Conservation (phyloP, 2,888 invertebrate genomes). For the Liodrosophila aerea region DNA sequence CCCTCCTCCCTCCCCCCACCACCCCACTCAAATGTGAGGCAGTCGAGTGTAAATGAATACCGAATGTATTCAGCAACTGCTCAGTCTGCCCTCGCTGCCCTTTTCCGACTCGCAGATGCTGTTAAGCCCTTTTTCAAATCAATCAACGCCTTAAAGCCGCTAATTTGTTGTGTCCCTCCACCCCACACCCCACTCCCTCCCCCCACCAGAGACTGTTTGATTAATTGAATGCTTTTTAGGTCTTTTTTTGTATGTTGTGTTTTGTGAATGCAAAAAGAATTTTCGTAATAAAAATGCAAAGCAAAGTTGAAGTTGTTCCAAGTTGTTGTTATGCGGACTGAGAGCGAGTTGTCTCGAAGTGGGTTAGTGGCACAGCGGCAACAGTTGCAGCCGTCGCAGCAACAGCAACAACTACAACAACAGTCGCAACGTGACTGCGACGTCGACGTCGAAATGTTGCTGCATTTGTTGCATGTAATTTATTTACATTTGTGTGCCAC, state of each 20-base stretch:
- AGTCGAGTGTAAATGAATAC: conserved; percentile 52
- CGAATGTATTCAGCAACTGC: conserved; percentile 1
- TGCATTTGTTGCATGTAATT: conserved; percentile 71
- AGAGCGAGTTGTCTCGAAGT: conserved; percentile 63
- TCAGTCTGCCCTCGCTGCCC: background rate
- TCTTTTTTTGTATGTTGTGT: conserved; percentile 17
- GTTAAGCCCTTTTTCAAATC: conserved; percentile 57
- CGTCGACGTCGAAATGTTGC: conserved; percentile 31
- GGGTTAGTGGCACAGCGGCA: conserved; percentile 71
- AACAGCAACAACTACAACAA: conserved; percentile 27
- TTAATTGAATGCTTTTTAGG: conserved; percentile 56
- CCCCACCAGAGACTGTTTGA: conserved; percentile 23
- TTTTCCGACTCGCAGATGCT: background rate
- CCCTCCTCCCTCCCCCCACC: background rate
- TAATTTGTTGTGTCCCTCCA: conserved; percentile 50
- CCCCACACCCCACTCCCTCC: background rate
- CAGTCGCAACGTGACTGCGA: conserved; percentile 60
- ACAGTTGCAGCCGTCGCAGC: conserved; percentile 22
- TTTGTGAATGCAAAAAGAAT: conserved; percentile 46
- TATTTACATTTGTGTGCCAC: conserved; percentile 69
- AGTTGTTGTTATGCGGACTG: conserved; percentile 28
- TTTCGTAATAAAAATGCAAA: conserved; percentile 61
- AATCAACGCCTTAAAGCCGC: conserved; percentile 71
- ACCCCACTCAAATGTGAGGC: conserved; percentile 32
- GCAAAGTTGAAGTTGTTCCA: conserved; percentile 21